Base-by-base conservation (phyloP, 2,797 vertebrate species). In the Melanogrammus aeglefinus region DNA sequence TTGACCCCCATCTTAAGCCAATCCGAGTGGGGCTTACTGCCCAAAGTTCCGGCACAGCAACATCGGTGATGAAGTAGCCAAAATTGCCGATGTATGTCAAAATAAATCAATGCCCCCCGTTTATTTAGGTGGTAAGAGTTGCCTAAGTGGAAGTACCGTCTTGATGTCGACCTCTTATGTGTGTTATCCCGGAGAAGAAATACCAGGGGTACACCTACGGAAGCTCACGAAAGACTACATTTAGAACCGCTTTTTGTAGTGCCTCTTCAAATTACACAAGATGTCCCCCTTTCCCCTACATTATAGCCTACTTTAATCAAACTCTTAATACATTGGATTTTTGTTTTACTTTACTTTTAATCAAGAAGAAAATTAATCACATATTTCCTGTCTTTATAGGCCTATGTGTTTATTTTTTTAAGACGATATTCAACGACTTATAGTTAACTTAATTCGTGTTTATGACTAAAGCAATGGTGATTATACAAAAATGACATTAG, bases 11-110 rank as follows among this genome's bases (percentile, higher is more conserved):
- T 83, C 88, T 80, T n/a, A n/a, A 35, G 86, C n/a, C 86, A 71
- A 91, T 75, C n/a, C 18, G 84, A 80, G 38, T 69, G n/a, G n/a
- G 88, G 80, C 88, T 82, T 0, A 88, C 70, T 6, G 85, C 86
- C 73, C 85, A 85, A 27, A 90, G n/a, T n/a, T 69, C 81, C 92
- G 90, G 80, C 87, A 86, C 85, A 94, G 91, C 85, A 94, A 87
- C 95, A 95, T 95, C 86, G 81, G 81, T 75, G 72, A 4, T 63
- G n/a, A 51, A 10, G 51, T 0, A 36, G 75, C 78, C 75, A n/a
- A 81, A 78, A 44, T 35, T n/a, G 44, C 18, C 39, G 39, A 4
- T 8, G 8, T 36, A 16, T 72, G 71, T 72, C 31, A 16, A 31
- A 73, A 33, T 2, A 1, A 33, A 6, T 31, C 7, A 73, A 36